Conservation (phyloP, 2,113 vertebrate genomes). For the Platichthys flesus region DNA sequence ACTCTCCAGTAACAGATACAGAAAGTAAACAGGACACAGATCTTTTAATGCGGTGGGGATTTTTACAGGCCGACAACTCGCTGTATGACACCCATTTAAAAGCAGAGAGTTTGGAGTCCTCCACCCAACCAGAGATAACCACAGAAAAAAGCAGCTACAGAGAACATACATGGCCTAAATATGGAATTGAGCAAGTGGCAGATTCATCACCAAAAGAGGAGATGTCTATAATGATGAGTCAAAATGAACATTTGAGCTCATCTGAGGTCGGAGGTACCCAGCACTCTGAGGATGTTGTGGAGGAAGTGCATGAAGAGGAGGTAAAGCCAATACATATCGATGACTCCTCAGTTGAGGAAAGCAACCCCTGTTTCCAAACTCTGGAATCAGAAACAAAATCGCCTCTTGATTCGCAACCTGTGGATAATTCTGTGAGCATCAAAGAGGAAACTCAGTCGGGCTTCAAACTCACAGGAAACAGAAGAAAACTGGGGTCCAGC, state of each 20-base stretch:
- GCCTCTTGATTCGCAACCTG: too few species aligned
- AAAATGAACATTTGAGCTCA: too few species aligned
- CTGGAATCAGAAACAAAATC: conserved; percentile 16
- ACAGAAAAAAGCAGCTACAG: background rate
- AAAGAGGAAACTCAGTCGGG: conserved; percentile 1
- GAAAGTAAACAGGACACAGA: background rate
- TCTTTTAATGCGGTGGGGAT: background rate
- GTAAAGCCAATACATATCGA: background rate
- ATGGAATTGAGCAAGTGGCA: background rate
- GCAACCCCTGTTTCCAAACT: background rate
- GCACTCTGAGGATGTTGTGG: too few species aligned
- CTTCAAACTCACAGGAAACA: conserved; percentile 15
- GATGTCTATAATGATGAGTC: too few species aligned
- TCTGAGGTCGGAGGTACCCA: background rate
- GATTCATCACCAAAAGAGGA: background rate
- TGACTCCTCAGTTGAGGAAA: background rate
- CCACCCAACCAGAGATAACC: background rate
- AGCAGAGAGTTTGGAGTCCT: background rate
- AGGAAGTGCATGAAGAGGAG: background rate
- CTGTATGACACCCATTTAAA: too few species aligned
- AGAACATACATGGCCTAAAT: background rate
- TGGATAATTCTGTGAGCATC: conserved; percentile 10
- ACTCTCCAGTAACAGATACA: background rate
- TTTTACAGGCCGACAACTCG: background rate
- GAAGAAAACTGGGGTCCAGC: conserved; percentile 67